Conservation (phyloP, 2,888 invertebrate species). For the Acanthoscelides obtectus region DNA sequence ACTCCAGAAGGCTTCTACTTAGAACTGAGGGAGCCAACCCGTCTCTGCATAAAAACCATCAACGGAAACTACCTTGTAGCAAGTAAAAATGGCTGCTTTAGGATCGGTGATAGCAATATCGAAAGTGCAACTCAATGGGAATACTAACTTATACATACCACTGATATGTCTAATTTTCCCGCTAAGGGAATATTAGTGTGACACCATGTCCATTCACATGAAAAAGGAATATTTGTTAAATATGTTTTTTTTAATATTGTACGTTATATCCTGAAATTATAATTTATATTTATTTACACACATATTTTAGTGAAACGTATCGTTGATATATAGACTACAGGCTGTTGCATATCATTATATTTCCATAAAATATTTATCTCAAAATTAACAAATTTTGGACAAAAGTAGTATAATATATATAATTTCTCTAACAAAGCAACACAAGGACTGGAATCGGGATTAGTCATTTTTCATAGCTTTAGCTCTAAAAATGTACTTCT, state of each 20-base stretch:
- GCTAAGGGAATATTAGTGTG: not conserved
- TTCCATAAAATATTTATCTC: too few species aligned
- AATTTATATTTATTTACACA: not conserved
- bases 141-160: constrained; percentile 57
- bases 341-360: not conserved
- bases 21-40: constrained; percentile 88
- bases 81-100: constrained; percentile 88
- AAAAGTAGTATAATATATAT: too few species aligned
- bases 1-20: constrained; percentile 82
- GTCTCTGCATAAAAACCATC: constrained; percentile 81
- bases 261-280: not conserved
- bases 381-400: too few species aligned
- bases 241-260: not conserved
- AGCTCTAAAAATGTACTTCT: too few species aligned
- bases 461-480: too few species aligned
- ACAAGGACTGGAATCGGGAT: too few species aligned
- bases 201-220: not conserved
- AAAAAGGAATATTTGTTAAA: not conserved
- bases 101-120: constrained; percentile 73
- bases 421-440: too few species aligned
- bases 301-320: not conserved
- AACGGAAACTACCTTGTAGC: constrained; percentile 78
- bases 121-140: constrained; percentile 89
- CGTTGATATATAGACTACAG: not conserved
- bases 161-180: not conserved